A percentile compares a stretch with the other conserved stretches of the same genome.
Evolutionary conservation across 53 echinoderm and acorn worm species (phyloP).

Genomic region (Paelopatides confundens): DNA sequence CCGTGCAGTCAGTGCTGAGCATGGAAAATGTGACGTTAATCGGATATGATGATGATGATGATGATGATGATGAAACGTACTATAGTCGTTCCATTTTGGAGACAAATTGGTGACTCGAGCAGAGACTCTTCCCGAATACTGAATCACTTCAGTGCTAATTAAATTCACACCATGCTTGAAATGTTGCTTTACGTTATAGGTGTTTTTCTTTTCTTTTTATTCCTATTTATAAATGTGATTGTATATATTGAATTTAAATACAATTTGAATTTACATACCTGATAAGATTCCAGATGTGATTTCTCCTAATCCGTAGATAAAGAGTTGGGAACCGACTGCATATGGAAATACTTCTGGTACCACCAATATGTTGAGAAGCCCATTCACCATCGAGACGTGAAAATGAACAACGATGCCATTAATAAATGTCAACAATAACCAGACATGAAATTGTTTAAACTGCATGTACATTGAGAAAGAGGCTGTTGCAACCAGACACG

Average conservation of each 20-base stretch:
- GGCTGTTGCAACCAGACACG: not conserved
- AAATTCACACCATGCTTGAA: too few relatives aligned
- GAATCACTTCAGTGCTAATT: too few relatives aligned
- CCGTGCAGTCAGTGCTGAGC: too few relatives aligned
- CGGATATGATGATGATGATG: too few relatives aligned
- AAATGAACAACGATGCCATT: conserved; percentile 9
- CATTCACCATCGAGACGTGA: conserved; percentile 20
- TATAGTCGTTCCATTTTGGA: too few relatives aligned
- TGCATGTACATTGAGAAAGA: not conserved
- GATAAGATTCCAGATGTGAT: conserved; percentile 15
- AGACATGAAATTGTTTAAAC: not conserved
- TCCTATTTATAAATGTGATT: too few relatives aligned
- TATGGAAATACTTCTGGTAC: not conserved
- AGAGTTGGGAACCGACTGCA: not conserved
- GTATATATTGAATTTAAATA: not conserved
- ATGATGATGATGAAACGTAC: too few relatives aligned
- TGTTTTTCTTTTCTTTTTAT: too few relatives aligned
- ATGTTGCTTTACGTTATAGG: too few relatives aligned
- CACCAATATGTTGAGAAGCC: not conserved
- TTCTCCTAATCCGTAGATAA: conserved; percentile 19
- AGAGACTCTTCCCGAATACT: too few relatives aligned
- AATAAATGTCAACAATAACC: not conserved
- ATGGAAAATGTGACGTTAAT: too few relatives aligned
- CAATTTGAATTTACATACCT: not conserved
- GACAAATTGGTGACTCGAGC: too few relatives aligned